phyloP scores from a whole-genome alignment of 2,888 invertebrate genomes.

The Mesorhabditis belari region DNA sequence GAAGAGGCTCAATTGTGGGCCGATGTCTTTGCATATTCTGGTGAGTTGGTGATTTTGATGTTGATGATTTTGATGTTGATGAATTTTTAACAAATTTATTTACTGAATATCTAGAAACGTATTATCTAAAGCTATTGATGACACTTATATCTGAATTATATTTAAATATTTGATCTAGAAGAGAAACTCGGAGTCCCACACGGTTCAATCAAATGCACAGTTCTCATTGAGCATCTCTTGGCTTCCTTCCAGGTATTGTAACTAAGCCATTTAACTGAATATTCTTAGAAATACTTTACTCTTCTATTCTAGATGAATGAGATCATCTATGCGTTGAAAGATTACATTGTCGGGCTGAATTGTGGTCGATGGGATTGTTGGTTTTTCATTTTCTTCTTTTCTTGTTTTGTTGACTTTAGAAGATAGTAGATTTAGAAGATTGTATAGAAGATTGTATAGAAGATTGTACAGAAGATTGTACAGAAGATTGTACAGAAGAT shows the following conservation, averaged over 20 bases:
- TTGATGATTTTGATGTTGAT: no score
- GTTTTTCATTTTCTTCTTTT: no score
- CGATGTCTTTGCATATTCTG: conserved; percentile 65
- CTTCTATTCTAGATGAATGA: conserved; percentile 60
- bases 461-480: no score
- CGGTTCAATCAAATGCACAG: conserved; percentile 68
- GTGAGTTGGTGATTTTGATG: no score
- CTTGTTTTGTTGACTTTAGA: no score
- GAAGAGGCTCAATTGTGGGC: conserved; percentile 68
- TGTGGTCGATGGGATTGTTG: conserved; percentile 74
- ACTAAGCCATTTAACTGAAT: no score
- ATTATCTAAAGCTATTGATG: not conserved
- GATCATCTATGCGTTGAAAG: conserved; percentile 65
- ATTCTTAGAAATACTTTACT: not conserved
- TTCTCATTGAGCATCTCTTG: conserved; percentile 68
- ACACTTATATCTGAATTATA: conserved; percentile 6
- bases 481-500: no score
- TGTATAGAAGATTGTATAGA: no score
- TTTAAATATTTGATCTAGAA: conserved; percentile 1
- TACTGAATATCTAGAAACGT: conserved; percentile 7
- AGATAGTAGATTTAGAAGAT: no score
- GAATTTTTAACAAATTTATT: no score
- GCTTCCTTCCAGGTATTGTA: conserved; percentile 62
- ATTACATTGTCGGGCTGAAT: conserved; percentile 68
- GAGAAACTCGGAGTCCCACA: conserved; percentile 60